Conservation (phyloP, 2,888 invertebrate species). For the Pseudanteris insignis region DNA sequence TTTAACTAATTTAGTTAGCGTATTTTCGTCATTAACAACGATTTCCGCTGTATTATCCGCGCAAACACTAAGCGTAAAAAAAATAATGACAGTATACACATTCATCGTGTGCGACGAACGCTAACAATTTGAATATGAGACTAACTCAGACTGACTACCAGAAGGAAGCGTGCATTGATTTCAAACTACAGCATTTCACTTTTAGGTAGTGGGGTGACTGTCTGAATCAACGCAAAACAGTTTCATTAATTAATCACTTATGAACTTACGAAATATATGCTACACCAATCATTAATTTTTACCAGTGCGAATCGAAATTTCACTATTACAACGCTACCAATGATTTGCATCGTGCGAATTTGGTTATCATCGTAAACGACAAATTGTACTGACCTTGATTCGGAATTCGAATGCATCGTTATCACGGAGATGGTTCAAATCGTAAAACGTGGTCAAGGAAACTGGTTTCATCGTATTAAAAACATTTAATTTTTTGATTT, state of each 20-base stretch:
- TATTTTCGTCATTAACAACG: conserved; percentile 50
- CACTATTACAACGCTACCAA: no score
- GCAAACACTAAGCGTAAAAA: conserved; percentile 35
- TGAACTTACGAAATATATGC: no score
- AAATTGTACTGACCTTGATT: conserved; percentile 27
- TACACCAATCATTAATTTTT: no score
- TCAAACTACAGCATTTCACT: conserved; percentile 44
- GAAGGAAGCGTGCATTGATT: conserved; percentile 29
- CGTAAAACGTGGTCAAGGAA: conserved; percentile 6
- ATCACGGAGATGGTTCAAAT: conserved; percentile 6
- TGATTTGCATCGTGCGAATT: no score
- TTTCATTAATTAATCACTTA: conserved; percentile 3
- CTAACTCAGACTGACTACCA: conserved; percentile 48
- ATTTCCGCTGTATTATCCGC: conserved; percentile 45
- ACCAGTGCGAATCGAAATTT: no score
- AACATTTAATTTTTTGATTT: conserved; percentile 12
- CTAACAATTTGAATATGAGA: conserved; percentile 52
- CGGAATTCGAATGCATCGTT: conserved; percentile 23
- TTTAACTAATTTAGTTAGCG: conserved; percentile 62
- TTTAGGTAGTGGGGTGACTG: conserved; percentile 37
- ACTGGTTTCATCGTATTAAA: conserved; percentile 18
- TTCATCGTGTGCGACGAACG: conserved; percentile 34
- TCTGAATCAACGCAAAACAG: no score
- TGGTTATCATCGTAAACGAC: neutral
- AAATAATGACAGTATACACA: conserved; percentile 30